phyloP scores from a whole-genome alignment of 2,797 vertebrate genomes.

The Acanthurus tractus region DNA sequence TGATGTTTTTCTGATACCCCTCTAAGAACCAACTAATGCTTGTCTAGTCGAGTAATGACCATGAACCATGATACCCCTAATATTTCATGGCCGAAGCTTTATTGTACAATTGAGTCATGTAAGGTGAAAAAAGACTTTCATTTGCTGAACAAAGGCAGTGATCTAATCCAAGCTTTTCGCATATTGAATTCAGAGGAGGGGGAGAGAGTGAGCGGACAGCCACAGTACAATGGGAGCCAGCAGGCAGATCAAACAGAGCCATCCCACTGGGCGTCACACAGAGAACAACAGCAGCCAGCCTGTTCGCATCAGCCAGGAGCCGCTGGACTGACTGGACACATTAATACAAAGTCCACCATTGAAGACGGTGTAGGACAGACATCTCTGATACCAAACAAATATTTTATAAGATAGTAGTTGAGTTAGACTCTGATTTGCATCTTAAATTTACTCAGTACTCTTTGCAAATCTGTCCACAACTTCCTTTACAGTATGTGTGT shows the following conservation, averaged over 20 bases:
- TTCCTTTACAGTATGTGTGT: not conserved
- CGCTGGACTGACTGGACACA: conserved; percentile 37
- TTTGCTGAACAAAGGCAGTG: conserved; percentile 69
- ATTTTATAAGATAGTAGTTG: not conserved
- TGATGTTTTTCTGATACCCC: conserved; percentile 57
- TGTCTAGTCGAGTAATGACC: conserved; percentile 17
- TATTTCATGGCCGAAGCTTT: conserved; percentile 31
- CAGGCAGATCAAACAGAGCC: conserved; percentile 76
- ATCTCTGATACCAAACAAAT: conserved; percentile 9
- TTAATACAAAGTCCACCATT: conserved; percentile 76
- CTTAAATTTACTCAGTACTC: not conserved
- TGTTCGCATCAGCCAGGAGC: conserved; percentile 64
- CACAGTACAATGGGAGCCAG: conserved; percentile 71
- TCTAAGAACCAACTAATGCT: conserved; percentile 35
- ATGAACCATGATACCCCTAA: conserved; percentile 5
- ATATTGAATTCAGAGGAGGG: conserved; percentile 60
- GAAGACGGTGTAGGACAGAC: conserved; percentile 31
- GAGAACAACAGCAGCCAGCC: conserved; percentile 70
- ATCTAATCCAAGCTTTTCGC: conserved; percentile 71
- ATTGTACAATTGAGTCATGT: conserved; percentile 50
- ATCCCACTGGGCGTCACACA: conserved; percentile 67
- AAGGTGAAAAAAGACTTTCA: conserved; percentile 53
- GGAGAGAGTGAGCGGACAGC: conserved; percentile 31
- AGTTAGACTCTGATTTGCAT: conserved; percentile 25
- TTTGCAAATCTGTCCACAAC: not conserved